phyloP scores from a whole-genome alignment of 2,113 vertebrate species.

The Numenius arquata region DNA sequence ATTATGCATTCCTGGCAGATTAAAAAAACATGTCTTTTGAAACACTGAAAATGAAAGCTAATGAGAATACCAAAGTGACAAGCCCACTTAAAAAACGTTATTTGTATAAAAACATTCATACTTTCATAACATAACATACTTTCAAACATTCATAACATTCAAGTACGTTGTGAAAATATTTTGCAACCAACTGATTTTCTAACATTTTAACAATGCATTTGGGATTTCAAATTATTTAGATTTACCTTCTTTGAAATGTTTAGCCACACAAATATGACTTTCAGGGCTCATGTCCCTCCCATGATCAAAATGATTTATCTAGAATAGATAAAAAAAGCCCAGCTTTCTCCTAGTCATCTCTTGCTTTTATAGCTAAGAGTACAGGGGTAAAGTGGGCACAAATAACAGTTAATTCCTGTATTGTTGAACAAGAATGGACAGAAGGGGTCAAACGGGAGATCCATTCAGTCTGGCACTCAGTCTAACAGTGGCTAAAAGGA shows the following conservation, averaged over 20 bases:
- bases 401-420: neutral
- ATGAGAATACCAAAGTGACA: constrained; percentile 26
- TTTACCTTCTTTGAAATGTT: neutral
- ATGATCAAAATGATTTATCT: neutral
- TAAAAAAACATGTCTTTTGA: neutral
- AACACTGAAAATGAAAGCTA: neutral
- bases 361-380: neutral
- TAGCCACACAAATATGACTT: neutral
- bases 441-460: neutral
- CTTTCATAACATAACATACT: too few relatives aligned
- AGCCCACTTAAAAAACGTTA: constrained; percentile 28
- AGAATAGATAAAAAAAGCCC: neutral
- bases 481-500: constrained; percentile 15
- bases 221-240: neutral
- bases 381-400: neutral
- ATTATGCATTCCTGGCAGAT: neutral
- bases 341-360: neutral
- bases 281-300: neutral
- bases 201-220: neutral
- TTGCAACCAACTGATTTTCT: neutral
- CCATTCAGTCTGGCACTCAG: neutral
- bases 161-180: neutral
- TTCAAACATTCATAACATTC: too few relatives aligned
- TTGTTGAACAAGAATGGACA: neutral
- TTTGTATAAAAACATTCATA: neutral